Base-by-base conservation (phyloP, 1,140 invertebrate species). In the Gryon sp. region DNA sequence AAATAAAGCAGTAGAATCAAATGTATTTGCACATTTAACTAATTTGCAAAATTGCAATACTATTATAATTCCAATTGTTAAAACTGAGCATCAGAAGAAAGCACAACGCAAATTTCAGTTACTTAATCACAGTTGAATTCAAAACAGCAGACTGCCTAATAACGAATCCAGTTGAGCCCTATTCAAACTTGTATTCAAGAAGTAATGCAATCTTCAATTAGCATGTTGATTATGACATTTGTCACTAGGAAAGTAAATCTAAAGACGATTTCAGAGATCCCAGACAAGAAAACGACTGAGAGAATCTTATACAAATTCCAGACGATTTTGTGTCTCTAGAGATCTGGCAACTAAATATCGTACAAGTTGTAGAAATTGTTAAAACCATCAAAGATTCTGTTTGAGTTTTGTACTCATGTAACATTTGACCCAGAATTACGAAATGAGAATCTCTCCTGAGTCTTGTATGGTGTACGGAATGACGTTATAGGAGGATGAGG, bases 341-440 rank as follows among this genome's bases (percentile, higher is more conserved):
- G 12, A 32, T 38, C 20, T 12, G 14, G 30, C 9, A 12, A 50
- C 7, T 24, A 30, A 30, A 55, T 66, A 40, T 41, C 46, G 38
- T 59, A 19, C 57, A 22, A 55, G 30, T 68, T 40, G 30, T 20
- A 57, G 40, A 63, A 57, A 76, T 48, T 53, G 63, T 68, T 53
- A 63, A 68, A 55, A 53, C 24, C 40, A 68, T 68, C 63, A 48
- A 68, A 46, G 34, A 76, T 69, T 68, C 63, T 46, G 34, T 76
- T 68, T 65, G 52, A 65, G 69, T 59, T 73, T 53, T 1, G 7
- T 30, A 20, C 20, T 40, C 53, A 19, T 59, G 53, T 74, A 43
- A 60, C 70, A 60, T 75, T 66, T 63, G 66, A 63, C 52, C 66
- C 26, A 57, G 38, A 76, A 70, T 70, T 53, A 70, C 52, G 50